These are phyloP conservation scores for Mormyrus iriodes DNA, from an alignment of 2,113 vertebrate genomes.

Conservation along the genomic window DNA sequence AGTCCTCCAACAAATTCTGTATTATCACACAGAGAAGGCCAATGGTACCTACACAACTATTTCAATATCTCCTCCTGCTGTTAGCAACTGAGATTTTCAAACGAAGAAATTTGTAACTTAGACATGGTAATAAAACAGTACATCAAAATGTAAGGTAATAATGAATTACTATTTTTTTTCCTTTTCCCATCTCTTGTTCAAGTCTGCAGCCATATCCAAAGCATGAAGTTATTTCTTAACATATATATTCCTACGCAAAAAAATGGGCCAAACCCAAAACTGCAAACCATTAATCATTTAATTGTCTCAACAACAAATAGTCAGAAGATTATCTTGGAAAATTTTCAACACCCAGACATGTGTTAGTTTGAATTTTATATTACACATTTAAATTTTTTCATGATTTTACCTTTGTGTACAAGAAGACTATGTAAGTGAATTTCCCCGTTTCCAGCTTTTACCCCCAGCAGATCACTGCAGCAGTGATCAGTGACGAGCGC, in stretches of 20 bases:
- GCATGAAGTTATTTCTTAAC: not conserved
- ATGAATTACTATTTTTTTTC: not conserved
- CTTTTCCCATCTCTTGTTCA: not conserved
- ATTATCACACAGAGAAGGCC: conserved; percentile 41
- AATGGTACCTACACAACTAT: not conserved
- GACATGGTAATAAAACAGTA: not conserved
- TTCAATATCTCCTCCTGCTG: not conserved
- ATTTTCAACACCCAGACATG: not conserved
- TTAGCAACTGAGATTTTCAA: not conserved
- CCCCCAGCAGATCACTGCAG: not conserved
- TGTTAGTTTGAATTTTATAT: not conserved
- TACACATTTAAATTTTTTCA: not conserved
- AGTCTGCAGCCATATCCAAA: not conserved
- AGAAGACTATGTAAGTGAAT: not conserved
- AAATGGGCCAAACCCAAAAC: not conserved
- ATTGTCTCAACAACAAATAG: not conserved
- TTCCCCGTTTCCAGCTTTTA: not conserved
- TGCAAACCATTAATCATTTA: not conserved
- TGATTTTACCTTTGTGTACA: not conserved
- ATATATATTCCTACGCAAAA: not conserved
- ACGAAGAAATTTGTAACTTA: not conserved
- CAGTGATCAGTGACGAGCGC: not conserved
- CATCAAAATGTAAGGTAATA: too few species aligned
- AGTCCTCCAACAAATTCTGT: conserved; percentile 64
- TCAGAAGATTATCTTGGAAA: not conserved